These are phyloP conservation scores for Thereva unica DNA, from an alignment of 2,888 invertebrate genomes.

Conservation along the genomic window DNA sequence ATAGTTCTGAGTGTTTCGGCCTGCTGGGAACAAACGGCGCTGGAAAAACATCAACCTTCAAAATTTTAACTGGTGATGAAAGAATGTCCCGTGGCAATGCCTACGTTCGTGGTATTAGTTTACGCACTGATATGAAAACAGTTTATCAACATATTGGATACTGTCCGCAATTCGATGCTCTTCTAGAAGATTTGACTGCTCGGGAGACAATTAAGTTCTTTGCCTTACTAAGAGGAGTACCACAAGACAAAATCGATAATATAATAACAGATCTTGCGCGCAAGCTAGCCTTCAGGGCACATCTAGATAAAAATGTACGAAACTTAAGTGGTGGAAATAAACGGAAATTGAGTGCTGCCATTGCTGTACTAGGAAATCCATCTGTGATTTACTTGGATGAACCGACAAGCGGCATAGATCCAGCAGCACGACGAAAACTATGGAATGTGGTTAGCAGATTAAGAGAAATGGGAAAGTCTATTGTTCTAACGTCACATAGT, in stretches of 20 bases:
- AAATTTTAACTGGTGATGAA: slow-evolving; percentile 87
- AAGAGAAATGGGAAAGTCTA: slow-evolving; percentile 67
- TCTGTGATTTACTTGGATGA: slow-evolving; percentile 72
- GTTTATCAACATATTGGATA: slow-evolving; percentile 70
- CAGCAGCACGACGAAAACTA: slow-evolving; percentile 65
- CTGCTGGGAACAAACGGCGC: slow-evolving; percentile 84
- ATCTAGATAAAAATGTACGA: slow-evolving; percentile 65
- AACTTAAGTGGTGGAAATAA: slow-evolving; percentile 75
- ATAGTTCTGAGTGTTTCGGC: slow-evolving; percentile 76
- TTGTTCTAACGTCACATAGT: slow-evolving; percentile 77
- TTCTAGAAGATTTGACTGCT: slow-evolving; percentile 72
- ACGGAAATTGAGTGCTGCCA: slow-evolving; percentile 72
- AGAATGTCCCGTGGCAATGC: slow-evolving; percentile 71
- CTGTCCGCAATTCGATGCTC: slow-evolving; percentile 77
- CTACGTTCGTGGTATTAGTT: slow-evolving; percentile 65
- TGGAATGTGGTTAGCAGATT: slow-evolving; percentile 72
- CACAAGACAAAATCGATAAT: slow-evolving; percentile 48
- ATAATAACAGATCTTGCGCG: slow-evolving; percentile 55
- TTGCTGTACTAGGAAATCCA: slow-evolving; percentile 71
- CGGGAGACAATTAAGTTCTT: slow-evolving; percentile 70
- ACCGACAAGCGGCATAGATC: slow-evolving; percentile 65
- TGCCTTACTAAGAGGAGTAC: slow-evolving; percentile 65
- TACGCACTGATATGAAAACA: slow-evolving; percentile 61
- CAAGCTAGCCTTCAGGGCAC: slow-evolving; percentile 65
- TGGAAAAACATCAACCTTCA: slow-evolving; percentile 87